These are phyloP conservation scores for Sarotherodon lohbergeri DNA, from an alignment of 2,113 vertebrate species.

Conservation along the genomic window DNA sequence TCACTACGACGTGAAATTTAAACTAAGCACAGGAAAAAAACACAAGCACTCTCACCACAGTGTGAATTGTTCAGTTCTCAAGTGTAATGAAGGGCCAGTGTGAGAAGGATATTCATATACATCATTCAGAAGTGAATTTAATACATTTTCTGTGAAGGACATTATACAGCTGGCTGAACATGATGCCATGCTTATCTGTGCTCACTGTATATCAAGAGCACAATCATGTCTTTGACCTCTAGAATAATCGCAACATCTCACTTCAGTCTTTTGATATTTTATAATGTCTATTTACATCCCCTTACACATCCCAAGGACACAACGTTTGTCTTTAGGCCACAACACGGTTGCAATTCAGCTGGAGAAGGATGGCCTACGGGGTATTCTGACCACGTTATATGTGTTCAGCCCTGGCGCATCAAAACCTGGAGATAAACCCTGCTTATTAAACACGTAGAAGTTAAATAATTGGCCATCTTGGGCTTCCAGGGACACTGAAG, in stretches of 20 bases:
- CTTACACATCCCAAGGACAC: neutral
- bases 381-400: conserved; percentile 81
- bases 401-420: conserved; percentile 90
- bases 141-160: neutral
- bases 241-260: neutral
- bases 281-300: neutral
- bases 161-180: neutral
- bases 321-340: neutral
- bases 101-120: neutral
- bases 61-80: neutral
- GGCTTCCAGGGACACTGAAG: conserved; percentile 84
- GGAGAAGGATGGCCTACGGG: conserved; percentile 68
- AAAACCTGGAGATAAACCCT: conserved; percentile 84
- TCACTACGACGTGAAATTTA: neutral
- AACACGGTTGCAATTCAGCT: conserved; percentile 14
- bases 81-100: neutral
- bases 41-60: neutral
- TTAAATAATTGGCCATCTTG: conserved; percentile 89
- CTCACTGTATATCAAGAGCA: neutral
- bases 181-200: neutral
- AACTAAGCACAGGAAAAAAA: neutral
- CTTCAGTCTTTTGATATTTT: neutral
- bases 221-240: neutral
- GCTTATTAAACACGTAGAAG: conserved; percentile 80
- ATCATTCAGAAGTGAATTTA: neutral